Evolutionary conservation across 2,113 vertebrate genomes (phyloP).

Genomic region (Apodemus sylvaticus): DNA sequence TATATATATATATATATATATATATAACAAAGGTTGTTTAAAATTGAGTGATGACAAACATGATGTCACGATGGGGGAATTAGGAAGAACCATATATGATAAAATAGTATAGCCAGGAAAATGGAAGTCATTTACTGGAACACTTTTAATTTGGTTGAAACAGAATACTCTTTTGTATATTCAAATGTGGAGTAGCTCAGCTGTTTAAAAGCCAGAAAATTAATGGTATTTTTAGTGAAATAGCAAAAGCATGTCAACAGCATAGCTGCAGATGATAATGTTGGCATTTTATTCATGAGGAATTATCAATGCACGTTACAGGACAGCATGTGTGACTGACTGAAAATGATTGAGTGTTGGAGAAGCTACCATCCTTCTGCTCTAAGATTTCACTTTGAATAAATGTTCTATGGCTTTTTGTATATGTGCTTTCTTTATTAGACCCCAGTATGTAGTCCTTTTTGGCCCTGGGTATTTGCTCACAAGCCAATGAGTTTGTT

Average conservation of each 20-base stretch:
- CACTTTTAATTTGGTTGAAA: conserved; percentile 91
- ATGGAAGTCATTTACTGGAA: conserved; percentile 90
- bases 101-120: conserved; percentile 87
- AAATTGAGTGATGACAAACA: conserved; percentile 4
- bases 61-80: conserved; percentile 68
- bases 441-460: conserved; percentile 34
- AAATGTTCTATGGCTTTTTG: conserved; percentile 74
- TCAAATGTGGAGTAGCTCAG: conserved; percentile 87
- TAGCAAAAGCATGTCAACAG: conserved; percentile 88
- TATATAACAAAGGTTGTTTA: conserved; percentile 60
- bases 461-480: not conserved
- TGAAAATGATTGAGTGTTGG: conserved; percentile 84
- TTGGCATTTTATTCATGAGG: conserved; percentile 88
- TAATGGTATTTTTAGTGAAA: conserved; percentile 89
- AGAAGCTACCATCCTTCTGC: conserved; percentile 72
- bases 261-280: conserved; percentile 86
- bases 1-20: too few species aligned
- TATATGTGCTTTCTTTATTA: conserved; percentile 55
- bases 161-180: conserved; percentile 90
- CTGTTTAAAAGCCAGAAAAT: conserved; percentile 90
- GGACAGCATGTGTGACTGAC: conserved; percentile 87
- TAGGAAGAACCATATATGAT: conserved; percentile 83
- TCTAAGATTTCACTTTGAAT: conserved; percentile 82
- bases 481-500: conserved; percentile 21
- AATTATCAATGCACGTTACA: conserved; percentile 87